Evolutionary conservation across 1,140 invertebrate genomes (phyloP), one percentile per base, ranked within the genome.

Genomic region (Zaprionus davidi): DNA sequence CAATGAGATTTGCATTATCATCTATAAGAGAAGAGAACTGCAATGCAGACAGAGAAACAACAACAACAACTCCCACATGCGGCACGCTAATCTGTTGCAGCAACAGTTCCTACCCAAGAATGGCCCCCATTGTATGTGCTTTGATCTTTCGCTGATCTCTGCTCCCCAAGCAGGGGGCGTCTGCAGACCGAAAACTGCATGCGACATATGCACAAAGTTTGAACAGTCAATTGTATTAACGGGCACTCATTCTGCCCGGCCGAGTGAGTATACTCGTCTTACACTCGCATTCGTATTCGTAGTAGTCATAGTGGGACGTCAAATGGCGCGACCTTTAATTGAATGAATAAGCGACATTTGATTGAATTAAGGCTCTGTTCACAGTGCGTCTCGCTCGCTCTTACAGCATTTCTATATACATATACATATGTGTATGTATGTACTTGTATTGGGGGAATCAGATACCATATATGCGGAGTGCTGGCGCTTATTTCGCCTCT

Each of bases 291-390:
- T 65, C 65, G n/a, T 20, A 57, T 75, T 82, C 72, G 70, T 64
- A 65, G 51, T 59, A 71, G 64, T 82, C 76, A 60, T 74, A 67
- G 81, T 76, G 81, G 70, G 68, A 77, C 68, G 85, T 90, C 86
- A 90, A 90, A 90, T 85, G 85, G 85, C 88, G 74, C 88, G 88
- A 91, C 88, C 88, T 91, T 91, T 91, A 91, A 91, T 91, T 91
- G 88, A 91, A 91, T 91, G 88, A 91, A 91, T 91, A 91, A 91
- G 88, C 84, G 88, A 82, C 88, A 84, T 91, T 91, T 91, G 83
- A 91, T 91, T 91, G 76, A 91, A 88, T 91, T 91, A 91, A 91
- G 71, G 71, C 76, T 76, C 51, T 64, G 49, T 38, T 22, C 36
- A 13, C 49, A 36, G 38, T 34, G 26, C 31, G 44, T 58, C 15